Evolutionary conservation across 2,797 vertebrate species (phyloP), one percentile per base, ranked within the genome.

Genomic region (Coregonus sp.): DNA sequence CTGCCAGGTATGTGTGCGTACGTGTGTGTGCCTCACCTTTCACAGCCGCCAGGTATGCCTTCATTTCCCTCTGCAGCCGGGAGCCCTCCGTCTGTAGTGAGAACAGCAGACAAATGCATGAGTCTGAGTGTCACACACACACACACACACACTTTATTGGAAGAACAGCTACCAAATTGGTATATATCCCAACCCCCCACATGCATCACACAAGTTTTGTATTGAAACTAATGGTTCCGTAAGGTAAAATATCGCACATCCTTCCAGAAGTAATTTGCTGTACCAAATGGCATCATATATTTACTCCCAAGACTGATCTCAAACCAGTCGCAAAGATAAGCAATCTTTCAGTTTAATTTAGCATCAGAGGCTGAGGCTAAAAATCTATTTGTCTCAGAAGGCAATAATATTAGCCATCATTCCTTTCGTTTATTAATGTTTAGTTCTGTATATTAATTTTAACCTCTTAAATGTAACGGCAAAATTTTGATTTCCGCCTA

Each of bases 1-100:
- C 96, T 75, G 96, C 89, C 95, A 99, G 95, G 92, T 99, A 99
- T 68, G 92, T 25, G 59, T 63, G 20, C 5, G 16, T 59, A 6
- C 2, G 54, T 59, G n/a, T 7, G 56, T 63, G 59, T 63, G 20
- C 59, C 78, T 92, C 91, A 97, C 98, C 98, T 98, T 99, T 99
- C 76, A 99, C 98, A 65, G 98, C 96, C 75, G 96, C 89, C 95
- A 99, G 96, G 92, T 99, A 99, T 68, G 93, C 94, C 89, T 95
- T 96, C 90, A 99, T 94, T 87, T 99, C 98, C 86, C 96, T 96
- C 90, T 99, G 98, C 82, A 99, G 94, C 78, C 97, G 94, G 65
- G 95, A 94, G 68, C 98, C 98, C 90, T 99, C 98, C 75, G 94
- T 93, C 98, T 99, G 90, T 79, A 54, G 79, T 89, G 82, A 77